These are phyloP conservation scores for Tinea pellionella DNA, from an alignment of 2,888 invertebrate genomes.

Conservation along the genomic window DNA sequence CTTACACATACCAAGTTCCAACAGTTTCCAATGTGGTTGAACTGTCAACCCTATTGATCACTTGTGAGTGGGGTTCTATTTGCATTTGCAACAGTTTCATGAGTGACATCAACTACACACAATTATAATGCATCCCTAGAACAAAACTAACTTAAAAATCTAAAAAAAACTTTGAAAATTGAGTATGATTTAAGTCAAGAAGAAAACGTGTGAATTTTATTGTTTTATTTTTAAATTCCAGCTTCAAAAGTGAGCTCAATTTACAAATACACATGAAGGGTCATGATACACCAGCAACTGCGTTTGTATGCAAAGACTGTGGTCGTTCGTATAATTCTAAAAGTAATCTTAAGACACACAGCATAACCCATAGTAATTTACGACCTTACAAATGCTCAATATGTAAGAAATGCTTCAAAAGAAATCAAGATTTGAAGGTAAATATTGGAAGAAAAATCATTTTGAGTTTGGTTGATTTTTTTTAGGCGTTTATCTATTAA, in stretches of 20 bases:
- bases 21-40: too few species aligned
- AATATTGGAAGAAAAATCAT: background rate
- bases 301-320: conserved; percentile 74
- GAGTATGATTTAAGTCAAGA: too few species aligned
- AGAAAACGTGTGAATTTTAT: too few species aligned
- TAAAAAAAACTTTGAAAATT: too few species aligned
- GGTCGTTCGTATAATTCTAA: conserved; percentile 76
- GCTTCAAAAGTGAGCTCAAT: conserved; percentile 75
- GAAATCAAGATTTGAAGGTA: conserved; percentile 80
- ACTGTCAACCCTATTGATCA: too few species aligned
- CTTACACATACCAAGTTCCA: too few species aligned
- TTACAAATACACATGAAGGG: conserved; percentile 70
- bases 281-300: conserved; percentile 28
- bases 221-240: conserved; percentile 42
- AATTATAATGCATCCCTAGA: too few species aligned
- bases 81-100: too few species aligned
- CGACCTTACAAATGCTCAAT: conserved; percentile 76
- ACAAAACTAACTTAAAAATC: too few species aligned
- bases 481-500: background rate
- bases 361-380: conserved; percentile 76
- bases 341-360: conserved; percentile 76
- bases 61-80: too few species aligned
- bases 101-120: too few species aligned
- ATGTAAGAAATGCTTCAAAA: conserved; percentile 78
- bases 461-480: background rate